phyloP scores from a whole-genome alignment of 1,140 invertebrate genomes.

The Drosophila lowei region DNA sequence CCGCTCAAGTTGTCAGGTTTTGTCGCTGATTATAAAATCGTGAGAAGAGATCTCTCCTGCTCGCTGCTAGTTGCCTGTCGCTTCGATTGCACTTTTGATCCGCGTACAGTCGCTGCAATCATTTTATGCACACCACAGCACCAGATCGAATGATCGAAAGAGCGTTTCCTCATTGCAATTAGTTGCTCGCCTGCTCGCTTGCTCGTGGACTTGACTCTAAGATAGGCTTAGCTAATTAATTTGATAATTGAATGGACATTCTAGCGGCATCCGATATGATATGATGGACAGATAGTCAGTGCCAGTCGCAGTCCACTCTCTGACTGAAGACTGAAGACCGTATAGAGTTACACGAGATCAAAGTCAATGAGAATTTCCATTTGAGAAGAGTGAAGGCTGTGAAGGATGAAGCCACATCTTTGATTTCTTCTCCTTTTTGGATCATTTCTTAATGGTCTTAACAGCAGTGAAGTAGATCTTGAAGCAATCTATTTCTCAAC shows the following conservation, averaged over 20 bases:
- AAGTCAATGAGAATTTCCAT: background rate
- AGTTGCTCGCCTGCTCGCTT: conserved; percentile 1
- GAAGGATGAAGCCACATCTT: too few species aligned
- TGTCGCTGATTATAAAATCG: conserved; percentile 63
- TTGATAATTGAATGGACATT: conserved; percentile 65
- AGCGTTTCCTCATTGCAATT: conserved; percentile 45
- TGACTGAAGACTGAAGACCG: background rate
- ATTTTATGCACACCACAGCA: conserved; percentile 49
- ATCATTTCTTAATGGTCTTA: too few species aligned
- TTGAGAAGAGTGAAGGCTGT: too few species aligned
- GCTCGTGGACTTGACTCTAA: conserved; percentile 32
- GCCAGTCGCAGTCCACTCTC: too few species aligned
- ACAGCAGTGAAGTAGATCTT: too few species aligned
- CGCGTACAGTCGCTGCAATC: conserved; percentile 30
- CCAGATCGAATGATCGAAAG: conserved; percentile 23
- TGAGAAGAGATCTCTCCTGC: conserved; percentile 13
- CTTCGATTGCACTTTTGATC: conserved; percentile 44
- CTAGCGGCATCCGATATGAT: conserved; percentile 32
- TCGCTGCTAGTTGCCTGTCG: conserved; percentile 21
- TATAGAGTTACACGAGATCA: conserved; percentile 21
- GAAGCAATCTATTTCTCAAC: too few species aligned
- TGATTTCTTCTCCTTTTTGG: too few species aligned
- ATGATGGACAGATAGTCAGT: conserved; percentile 15
- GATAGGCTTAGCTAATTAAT: conserved; percentile 72
- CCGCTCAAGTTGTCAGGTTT: conserved; percentile 76